Evolutionary conservation across 2,888 invertebrate species (phyloP), one percentile per base, ranked within the genome.

Genomic region (Belgica antarctica): DNA sequence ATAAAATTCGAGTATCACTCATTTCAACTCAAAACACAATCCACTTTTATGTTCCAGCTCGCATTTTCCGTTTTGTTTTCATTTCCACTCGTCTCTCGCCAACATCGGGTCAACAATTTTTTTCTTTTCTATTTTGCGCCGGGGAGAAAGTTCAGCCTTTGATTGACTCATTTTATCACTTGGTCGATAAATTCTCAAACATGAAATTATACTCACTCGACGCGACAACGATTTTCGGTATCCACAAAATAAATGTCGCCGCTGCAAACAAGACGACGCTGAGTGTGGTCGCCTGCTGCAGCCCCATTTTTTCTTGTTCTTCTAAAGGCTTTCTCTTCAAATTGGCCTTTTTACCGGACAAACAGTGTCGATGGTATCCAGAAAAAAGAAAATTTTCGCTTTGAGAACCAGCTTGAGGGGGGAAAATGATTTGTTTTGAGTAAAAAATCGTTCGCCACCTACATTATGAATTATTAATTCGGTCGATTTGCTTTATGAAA

Each of bases 281-380:
- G 17, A 52, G 22, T 41, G 36, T 36, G 22, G 68, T 31, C 31
- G 57, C 57, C 17, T 24, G 31, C 27, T 69, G 69, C 69, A 70
- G 70, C 70, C 61, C 61, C 61, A 70, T 61, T 27, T 61, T 70
- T 52, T 12, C n/a, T n/a, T n/a, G n/a, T n/a, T n/a, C n/a, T n/a
- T n/a, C 22, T 52, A 52, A 52, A 52, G 7, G 52, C 52, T 19
- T n/a, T 19, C 19, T 52, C 22, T 41, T 52, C 22, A 52, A 52
- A 52, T 3, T 52, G 52, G 7, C 52, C 52, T 52, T 41, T 41
- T 12, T 41, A 15, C 41, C 41, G 41, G 31, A 41, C n/a, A 15
- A 41, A 10, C n/a, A n/a, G n/a, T n/a, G n/a, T n/a, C 41, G 41
- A 41, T 31, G 22, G 52, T 52, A 22, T 52, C 52, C 52, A 52